Evolutionary conservation across 2,113 vertebrate species (phyloP).

Genomic region (Sorex araneus): DNA sequence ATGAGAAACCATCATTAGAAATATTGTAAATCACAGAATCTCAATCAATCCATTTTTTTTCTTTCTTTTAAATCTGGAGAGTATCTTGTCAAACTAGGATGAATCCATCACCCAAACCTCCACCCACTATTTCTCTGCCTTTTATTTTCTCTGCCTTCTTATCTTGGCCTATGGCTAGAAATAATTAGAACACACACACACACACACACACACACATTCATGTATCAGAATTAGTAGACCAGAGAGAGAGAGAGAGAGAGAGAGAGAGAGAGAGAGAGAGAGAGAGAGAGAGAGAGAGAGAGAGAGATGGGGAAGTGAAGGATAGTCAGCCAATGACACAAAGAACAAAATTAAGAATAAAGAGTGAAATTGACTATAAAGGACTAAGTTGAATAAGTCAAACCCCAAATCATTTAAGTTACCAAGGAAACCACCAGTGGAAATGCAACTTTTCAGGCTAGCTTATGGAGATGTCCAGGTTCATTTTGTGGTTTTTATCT

Average conservation of each 20-base stretch:
- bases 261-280: not conserved
- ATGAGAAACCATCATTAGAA: no score
- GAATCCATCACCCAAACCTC: not conserved
- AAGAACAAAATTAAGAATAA: conserved; percentile 17
- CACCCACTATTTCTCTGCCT: not conserved
- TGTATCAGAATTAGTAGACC: not conserved
- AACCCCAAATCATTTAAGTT: not conserved
- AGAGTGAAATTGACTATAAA: not conserved
- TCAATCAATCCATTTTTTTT: no score
- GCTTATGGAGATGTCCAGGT: not conserved
- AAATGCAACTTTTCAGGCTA: not conserved
- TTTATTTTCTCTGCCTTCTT: not conserved
- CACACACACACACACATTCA: not conserved
- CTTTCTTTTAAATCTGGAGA: not conserved
- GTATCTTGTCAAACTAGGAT: not conserved
- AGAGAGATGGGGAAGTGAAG: no score
- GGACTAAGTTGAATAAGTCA: not conserved
- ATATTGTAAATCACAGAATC: no score
- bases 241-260: not conserved
- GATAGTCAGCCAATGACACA: not conserved
- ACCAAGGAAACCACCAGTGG: not conserved
- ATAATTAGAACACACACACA: not conserved
- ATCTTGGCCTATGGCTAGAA: not conserved
- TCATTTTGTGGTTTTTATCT: not conserved
- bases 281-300: no score